Percentiles rank a stretch among this genome's conserved stretches.
phyloP scores from a whole-genome alignment of 1,140 invertebrate species.

The Bombus waltoni region DNA sequence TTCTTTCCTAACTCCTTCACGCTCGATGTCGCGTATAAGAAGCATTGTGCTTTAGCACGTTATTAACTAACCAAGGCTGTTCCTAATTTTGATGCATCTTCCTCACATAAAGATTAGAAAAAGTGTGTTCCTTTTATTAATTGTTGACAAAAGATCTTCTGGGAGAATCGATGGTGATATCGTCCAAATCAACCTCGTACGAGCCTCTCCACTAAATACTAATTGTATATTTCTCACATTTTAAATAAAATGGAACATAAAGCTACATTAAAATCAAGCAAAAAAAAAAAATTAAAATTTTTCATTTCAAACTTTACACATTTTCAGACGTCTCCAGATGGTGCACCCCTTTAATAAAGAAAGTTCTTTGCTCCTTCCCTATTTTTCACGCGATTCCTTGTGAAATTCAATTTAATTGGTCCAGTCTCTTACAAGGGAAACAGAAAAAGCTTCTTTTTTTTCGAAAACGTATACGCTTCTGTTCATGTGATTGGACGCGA shows the following conservation, averaged over 20 bases:
- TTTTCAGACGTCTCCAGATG: too few species aligned
- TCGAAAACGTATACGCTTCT: not conserved
- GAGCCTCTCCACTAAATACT: too few species aligned
- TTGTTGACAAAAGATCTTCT: not conserved
- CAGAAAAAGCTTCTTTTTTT: not conserved
- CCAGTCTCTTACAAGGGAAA: not conserved
- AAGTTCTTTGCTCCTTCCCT: not conserved
- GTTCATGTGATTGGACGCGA: constrained; percentile 20
- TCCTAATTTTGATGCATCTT: not conserved
- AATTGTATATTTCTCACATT: not conserved
- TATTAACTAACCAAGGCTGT: not conserved
- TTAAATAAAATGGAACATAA: not conserved
- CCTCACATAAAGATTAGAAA: not conserved
- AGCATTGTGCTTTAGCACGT: not conserved
- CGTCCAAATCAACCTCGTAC: too few species aligned
- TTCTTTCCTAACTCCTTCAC: not conserved
- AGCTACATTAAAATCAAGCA: not conserved
- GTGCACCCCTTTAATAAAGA: not conserved
- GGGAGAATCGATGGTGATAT: too few species aligned
- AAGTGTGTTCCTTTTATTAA: not conserved
- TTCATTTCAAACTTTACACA: not conserved
- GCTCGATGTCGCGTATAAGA: not conserved
- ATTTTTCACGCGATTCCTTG: not conserved
- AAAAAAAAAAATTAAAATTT: not conserved
- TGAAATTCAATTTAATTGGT: not conserved